Percentiles rank a stretch among this genome's conserved stretches.
phyloP scores from a whole-genome alignment of 1,140 invertebrate species.

The Trichogramma pretiosum region DNA sequence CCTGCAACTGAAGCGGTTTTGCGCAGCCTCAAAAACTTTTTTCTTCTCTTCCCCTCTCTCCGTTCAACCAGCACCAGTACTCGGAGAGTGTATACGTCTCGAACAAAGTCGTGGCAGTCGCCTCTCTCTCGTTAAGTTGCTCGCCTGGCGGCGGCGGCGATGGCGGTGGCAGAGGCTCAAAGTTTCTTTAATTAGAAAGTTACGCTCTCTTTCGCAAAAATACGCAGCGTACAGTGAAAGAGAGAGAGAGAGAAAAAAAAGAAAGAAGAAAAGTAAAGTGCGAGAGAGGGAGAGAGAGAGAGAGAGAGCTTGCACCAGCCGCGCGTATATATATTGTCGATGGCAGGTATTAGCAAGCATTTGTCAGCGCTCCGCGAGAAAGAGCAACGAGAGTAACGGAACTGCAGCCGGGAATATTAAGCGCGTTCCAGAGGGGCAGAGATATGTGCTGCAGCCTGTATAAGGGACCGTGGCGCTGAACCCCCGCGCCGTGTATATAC shows the following conservation, averaged over 20 bases:
- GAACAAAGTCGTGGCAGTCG: not conserved
- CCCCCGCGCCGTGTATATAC: constrained; percentile 28
- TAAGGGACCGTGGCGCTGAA: too few relatives aligned
- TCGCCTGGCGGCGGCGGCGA: not conserved
- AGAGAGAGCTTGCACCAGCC: too few relatives aligned
- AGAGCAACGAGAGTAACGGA: too few relatives aligned
- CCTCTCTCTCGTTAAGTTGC: not conserved
- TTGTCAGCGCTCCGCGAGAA: constrained; percentile 30
- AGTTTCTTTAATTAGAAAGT: constrained; percentile 14
- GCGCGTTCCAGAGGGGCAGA: too few relatives aligned
- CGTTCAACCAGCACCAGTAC: not conserved
- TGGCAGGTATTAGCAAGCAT: constrained; percentile 41
- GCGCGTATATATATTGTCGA: constrained; percentile 30
- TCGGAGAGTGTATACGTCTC: too few relatives aligned
- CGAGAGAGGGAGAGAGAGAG: constrained; percentile 12
- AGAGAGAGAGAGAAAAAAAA: not conserved
- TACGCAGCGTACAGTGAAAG: not conserved
- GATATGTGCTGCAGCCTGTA: too few relatives aligned
- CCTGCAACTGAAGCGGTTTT: not conserved
- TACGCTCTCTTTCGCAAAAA: not conserved
- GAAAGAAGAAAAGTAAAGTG: not conserved
- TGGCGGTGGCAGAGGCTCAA: too few relatives aligned
- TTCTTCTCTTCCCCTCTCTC: not conserved
- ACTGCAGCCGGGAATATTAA: too few relatives aligned
- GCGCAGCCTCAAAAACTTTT: not conserved